These are phyloP conservation scores for Leptodactylus fuscus DNA, from an alignment of 2,113 vertebrate species.

Conservation along the genomic window DNA sequence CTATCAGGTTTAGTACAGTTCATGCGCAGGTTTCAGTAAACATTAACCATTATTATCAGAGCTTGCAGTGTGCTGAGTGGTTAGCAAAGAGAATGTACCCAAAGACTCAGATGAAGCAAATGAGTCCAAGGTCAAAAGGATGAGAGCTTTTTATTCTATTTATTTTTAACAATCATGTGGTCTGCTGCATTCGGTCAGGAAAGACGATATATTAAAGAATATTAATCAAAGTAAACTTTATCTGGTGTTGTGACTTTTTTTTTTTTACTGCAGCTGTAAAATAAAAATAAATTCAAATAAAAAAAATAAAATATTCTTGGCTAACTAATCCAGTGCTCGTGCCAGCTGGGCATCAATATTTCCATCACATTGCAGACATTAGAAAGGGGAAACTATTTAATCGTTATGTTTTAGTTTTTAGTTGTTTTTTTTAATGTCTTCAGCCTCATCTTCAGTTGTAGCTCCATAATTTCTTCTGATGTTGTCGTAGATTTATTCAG, in stretches of 20 bases:
- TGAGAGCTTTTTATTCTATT: constrained; percentile 66
- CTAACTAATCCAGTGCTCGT: not conserved
- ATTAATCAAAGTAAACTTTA: not conserved
- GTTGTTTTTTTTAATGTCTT: not conserved
- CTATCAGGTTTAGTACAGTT: constrained; percentile 79
- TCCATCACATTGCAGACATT: not conserved
- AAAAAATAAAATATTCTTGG: too few species aligned
- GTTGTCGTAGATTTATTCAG: not conserved
- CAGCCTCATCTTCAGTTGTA: not conserved
- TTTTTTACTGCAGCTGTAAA: too few species aligned
- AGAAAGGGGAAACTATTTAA: too few species aligned
- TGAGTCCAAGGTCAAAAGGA: constrained; percentile 83
- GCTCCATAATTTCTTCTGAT: not conserved
- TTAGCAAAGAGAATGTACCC: constrained; percentile 77
- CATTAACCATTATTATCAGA: constrained; percentile 88
- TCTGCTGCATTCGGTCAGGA: not conserved
- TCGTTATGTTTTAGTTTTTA: too few species aligned
- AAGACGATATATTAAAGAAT: not conserved
- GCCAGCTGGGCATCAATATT: not conserved
- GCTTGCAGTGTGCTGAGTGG: constrained; percentile 73
- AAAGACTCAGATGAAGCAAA: constrained; percentile 75
- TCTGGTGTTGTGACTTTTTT: not conserved
- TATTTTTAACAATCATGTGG: not conserved
- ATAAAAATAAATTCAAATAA: too few species aligned
- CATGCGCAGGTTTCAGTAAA: constrained; percentile 84